Conservation (phyloP, 1,140 invertebrate genomes). For the Maconellicoccus hirsutus region DNA sequence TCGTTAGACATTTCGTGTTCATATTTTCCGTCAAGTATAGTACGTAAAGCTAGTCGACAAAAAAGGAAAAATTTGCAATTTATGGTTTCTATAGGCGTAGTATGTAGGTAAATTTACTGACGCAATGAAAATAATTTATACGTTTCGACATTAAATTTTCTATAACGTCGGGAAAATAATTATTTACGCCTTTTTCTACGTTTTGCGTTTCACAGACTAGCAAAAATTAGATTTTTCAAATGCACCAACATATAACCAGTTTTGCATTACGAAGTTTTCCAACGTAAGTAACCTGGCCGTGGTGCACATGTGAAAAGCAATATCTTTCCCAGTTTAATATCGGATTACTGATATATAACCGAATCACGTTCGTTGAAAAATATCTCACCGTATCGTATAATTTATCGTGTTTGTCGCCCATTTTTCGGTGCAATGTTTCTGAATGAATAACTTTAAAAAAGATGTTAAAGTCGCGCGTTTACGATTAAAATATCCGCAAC, state of each 20-base stretch:
- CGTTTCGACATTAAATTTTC: background rate
- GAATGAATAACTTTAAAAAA: too few relatives aligned
- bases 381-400: background rate
- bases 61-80: too few relatives aligned
- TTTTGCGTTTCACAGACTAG: background rate
- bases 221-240: background rate
- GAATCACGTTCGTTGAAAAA: background rate
- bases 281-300: background rate
- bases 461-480: background rate
- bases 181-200: background rate
- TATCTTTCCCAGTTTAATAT: background rate
- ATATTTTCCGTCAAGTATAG: too few relatives aligned
- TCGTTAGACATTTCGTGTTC: too few relatives aligned
- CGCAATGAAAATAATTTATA: too few relatives aligned
- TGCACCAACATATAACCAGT: background rate
- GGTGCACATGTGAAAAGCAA: too few relatives aligned
- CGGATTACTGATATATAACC: background rate
- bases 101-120: too few relatives aligned
- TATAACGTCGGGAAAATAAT: background rate
- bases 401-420: constrained; percentile 2
- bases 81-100: too few relatives aligned
- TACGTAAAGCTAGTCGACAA: too few relatives aligned
- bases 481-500: background rate
- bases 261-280: background rate
- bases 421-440: too few relatives aligned